Percentiles rank a stretch among this genome's conserved stretches.
Evolutionary conservation across 1,140 invertebrate species (phyloP).

Genomic region (Heliothis virescens): DNA sequence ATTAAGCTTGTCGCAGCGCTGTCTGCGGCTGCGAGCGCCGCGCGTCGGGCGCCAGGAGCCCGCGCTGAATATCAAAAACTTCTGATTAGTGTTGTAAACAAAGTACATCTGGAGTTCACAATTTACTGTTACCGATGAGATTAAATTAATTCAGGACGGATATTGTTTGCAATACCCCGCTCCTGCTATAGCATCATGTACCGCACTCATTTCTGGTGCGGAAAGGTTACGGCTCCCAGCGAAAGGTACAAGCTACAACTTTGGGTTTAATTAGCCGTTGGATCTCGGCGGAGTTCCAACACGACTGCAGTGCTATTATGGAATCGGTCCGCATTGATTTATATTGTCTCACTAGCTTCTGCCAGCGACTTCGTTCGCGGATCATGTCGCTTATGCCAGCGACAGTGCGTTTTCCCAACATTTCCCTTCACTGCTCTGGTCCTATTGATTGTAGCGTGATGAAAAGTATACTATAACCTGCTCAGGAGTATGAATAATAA

Average conservation of each 20-base stretch:
- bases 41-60: neutral
- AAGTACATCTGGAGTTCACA: constrained; percentile 34
- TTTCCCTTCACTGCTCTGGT: too few relatives aligned
- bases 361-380: too few relatives aligned
- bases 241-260: neutral
- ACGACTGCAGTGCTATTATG: constrained; percentile 18
- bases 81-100: constrained; percentile 47
- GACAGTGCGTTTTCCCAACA: too few relatives aligned
- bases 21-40: neutral
- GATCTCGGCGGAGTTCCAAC: constrained; percentile 23
- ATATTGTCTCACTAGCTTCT: neutral
- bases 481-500: too few relatives aligned
- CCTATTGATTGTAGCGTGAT: too few relatives aligned
- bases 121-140: constrained; percentile 41
- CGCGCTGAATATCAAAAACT: constrained; percentile 49
- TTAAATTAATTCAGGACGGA: constrained; percentile 35
- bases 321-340: constrained; percentile 11
- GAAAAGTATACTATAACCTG: too few relatives aligned
- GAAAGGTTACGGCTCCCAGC: neutral
- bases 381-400: too few relatives aligned
- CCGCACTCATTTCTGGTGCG: neutral
- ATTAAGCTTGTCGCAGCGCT: constrained; percentile 42
- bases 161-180: constrained; percentile 17
- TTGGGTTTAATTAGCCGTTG: constrained; percentile 26
- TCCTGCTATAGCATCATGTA: neutral